Base-by-base conservation (phyloP, 2,888 invertebrate genomes). In the Tenthredo mesomela region DNA sequence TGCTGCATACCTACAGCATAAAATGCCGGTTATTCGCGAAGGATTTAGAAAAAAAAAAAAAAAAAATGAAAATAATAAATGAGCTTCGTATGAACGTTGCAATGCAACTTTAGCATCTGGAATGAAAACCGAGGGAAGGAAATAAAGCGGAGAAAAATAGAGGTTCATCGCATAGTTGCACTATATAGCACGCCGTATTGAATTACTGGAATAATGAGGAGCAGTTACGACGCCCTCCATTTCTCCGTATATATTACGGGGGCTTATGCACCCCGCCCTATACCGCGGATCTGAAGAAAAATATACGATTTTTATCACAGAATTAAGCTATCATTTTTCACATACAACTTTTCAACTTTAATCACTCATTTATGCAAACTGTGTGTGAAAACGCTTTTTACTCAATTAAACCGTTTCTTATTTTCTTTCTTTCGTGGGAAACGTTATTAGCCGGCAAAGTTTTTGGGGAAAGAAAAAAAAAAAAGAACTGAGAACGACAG, bases 131-230 rank as follows among this genome's bases (percentile, higher is more conserved):
- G 10, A 29, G 21, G 21, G 12, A 40, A 54, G 6, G 54, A 21
- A 37, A 61, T 37, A 5, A 50, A 61, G 75, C 25, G 10, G 73
- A 73, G 70, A 70, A 73, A 75, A 71, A 80, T 85, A 67, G 21
- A 58, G 50, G 54, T 85, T 37, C 82, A 40, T 85, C 54, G 80
- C 73, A 67, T 29, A 82, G 80, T 77, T 78, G 54, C 82, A 37
- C 25, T 12, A 21, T 33, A 67, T 33, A 67, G 61, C 61, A 71
- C 33, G 70, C 61, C 83, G 82, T 75, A 82, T 85, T 71, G 85
- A 82, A 85, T 85, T 85, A 85, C 85, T 73, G 85, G 71, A 73
- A 85, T 85, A 85, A 85, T 83, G 85, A 85, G 85, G 85, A 83
- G 73, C 85, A 75, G 85, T 83, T 58, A 82, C 82, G 83, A 10